Evolutionary conservation across 2,113 vertebrate genomes (phyloP), one percentile per base, ranked within the genome.

Genomic region (Myotis yumanensis): DNA sequence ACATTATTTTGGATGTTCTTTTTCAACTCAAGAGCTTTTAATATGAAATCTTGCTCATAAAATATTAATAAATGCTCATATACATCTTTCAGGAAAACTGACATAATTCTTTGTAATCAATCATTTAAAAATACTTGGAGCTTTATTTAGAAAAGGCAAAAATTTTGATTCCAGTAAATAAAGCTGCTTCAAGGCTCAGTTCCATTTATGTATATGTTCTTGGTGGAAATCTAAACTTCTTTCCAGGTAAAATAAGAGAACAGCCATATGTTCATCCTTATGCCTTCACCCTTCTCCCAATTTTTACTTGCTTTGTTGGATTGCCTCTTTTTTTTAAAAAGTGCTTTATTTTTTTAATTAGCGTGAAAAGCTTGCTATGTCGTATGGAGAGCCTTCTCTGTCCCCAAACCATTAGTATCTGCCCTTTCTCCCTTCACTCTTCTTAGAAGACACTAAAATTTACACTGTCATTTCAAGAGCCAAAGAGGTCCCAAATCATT

Each of bases 101-200:
- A 10, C 14, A 11, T 32, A 48, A n/a, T 73, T 90, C 20, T 66
- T 16, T 87, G 20, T 79, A 88, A 89, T 73, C 28, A 80, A 57
- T 51, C 28, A 51, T 84, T 84, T 89, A 5, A 69, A 62, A 76
- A 52, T 85, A 62, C 28, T 37, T 66, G 30, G 40, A 62, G 1
- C n/a, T 92, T 79, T 92, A 88, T 84, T 77, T 84, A 72, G 71
- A 64, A 84, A 77, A 64, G 64, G 71, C 40, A 92, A 69, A 64
- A 84, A 80, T 73, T 93, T 79, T 64, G 46, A 90, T 37, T 37
- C 14, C 25, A 86, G 11, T 40, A 57, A 90, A 28, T 59, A 69
- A 9, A 54, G 5, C 57, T 85, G 37, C 2, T 81, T 90, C 46
- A 73, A 59, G 11, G 32, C 23, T 66, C 46, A 57, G 7, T 90